These are phyloP conservation scores for Tryphoninae sp. DNA, from an alignment of 2,888 invertebrate species.

Conservation along the genomic window DNA sequence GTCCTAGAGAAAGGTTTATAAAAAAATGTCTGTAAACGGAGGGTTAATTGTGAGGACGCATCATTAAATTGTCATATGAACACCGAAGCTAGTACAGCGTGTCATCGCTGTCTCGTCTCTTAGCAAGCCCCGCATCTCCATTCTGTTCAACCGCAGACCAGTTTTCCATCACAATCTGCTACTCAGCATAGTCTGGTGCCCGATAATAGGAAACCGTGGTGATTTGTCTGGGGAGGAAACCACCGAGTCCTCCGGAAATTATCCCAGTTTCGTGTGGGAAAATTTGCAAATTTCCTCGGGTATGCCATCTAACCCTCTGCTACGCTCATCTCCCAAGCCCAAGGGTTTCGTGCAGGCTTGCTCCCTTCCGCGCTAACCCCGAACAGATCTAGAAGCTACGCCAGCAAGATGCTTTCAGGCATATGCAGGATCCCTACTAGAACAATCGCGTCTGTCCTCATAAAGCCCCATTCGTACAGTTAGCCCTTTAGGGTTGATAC, in stretches of 20 bases:
- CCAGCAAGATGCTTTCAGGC: not conserved
- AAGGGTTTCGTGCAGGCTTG: not conserved
- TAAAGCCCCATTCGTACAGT: not conserved
- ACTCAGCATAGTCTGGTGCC: constrained; percentile 67
- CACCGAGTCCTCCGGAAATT: constrained; percentile 79
- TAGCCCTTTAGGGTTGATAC: not conserved
- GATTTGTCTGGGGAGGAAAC: constrained; percentile 80
- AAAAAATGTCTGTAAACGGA: too few species aligned
- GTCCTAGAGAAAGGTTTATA: too few species aligned
- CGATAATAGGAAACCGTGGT: constrained; percentile 80
- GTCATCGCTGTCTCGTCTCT: constrained; percentile 9
- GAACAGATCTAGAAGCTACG: not conserved
- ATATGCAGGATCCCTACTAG: not conserved
- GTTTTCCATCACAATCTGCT: constrained; percentile 38
- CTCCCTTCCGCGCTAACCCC: not conserved
- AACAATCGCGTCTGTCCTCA: not conserved
- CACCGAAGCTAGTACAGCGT: too few species aligned
- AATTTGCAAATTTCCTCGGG: constrained; percentile 80
- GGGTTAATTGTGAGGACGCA: too few species aligned
- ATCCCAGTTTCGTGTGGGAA: constrained; percentile 77
- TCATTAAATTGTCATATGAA: too few species aligned
- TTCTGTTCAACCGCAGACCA: not conserved
- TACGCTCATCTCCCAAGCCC: constrained; percentile 35
- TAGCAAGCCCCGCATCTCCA: not conserved
- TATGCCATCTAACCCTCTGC: constrained; percentile 23